Evolutionary conservation across 2,888 invertebrate species (phyloP).

Genomic region (Amiota minor): DNA sequence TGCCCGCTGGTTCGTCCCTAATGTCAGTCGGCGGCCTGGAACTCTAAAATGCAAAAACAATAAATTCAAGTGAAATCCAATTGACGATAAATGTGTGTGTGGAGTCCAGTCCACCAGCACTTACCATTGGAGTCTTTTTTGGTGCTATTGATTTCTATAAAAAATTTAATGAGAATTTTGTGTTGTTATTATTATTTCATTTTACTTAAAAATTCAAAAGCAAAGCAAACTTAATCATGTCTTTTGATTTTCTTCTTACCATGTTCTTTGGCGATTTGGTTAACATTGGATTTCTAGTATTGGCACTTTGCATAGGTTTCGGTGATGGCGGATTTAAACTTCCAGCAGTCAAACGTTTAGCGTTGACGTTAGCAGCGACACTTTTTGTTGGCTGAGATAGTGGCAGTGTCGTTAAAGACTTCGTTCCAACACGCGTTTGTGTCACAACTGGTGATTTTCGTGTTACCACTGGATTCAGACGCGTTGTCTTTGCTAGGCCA

Average conservation of each 20-base stretch:
- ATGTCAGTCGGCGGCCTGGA: conserved; percentile 43
- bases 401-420: no score
- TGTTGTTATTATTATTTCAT: neutral
- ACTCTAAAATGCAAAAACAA: conserved; percentile 31
- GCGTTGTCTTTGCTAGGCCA: conserved; percentile 36
- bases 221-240: no score
- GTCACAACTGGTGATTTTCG: conserved; percentile 62
- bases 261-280: no score
- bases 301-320: neutral
- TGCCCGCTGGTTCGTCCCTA: conserved; percentile 63
- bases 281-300: neutral
- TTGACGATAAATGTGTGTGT: neutral
- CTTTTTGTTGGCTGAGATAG: conserved; percentile 35
- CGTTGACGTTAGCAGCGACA: conserved; percentile 8
- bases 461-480: conserved; percentile 70
- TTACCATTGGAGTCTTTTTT: conserved; percentile 51
- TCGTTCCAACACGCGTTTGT: neutral
- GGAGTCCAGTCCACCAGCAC: conserved; percentile 9
- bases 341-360: conserved; percentile 26
- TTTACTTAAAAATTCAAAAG: neutral
- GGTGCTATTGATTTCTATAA: neutral
- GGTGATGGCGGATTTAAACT: neutral
- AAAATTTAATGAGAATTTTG: neutral
- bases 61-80: neutral
- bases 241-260: no score